These are phyloP conservation scores for Drosophila suboccidentalis DNA, from an alignment of 2,888 invertebrate species.

Conservation along the genomic window DNA sequence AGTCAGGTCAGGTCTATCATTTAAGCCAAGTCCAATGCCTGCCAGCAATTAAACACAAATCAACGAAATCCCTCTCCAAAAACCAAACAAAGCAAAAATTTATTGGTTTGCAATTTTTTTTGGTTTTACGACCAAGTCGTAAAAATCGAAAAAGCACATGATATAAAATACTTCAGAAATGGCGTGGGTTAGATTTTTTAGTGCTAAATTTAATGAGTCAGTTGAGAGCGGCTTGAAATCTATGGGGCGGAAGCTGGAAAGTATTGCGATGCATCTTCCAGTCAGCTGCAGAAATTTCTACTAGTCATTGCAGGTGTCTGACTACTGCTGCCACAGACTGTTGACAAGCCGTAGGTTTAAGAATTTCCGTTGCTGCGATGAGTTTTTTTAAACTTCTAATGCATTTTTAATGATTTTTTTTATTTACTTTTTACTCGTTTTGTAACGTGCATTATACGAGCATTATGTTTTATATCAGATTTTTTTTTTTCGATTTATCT, in stretches of 20 bases:
- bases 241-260: slow-evolving; percentile 3
- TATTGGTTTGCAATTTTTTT: slow-evolving; percentile 53
- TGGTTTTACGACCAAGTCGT: slow-evolving; percentile 43
- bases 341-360: slow-evolving; percentile 21
- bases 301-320: slow-evolving; percentile 77
- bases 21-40: slow-evolving; percentile 40
- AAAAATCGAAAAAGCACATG: slow-evolving; percentile 50
- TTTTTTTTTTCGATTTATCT: slow-evolving; percentile 7
- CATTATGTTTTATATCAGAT: neutral
- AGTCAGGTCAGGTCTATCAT: slow-evolving; percentile 35
- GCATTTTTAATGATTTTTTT: slow-evolving; percentile 69
- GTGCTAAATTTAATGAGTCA: slow-evolving; percentile 60
- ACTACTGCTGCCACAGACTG: slow-evolving; percentile 9
- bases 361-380: slow-evolving; percentile 36
- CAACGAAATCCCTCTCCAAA: slow-evolving; percentile 11
- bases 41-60: slow-evolving; percentile 31
- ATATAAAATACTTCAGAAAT: slow-evolving; percentile 60
- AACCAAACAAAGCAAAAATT: slow-evolving; percentile 30
- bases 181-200: slow-evolving; percentile 65
- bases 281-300: slow-evolving; percentile 31
- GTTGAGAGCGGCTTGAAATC: slow-evolving; percentile 4
- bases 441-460: slow-evolving; percentile 22
- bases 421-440: slow-evolving; percentile 7
- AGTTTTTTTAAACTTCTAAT: slow-evolving; percentile 52
- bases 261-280: slow-evolving; percentile 34